Evolutionary conservation across 2,113 vertebrate genomes (phyloP).

Genomic region (Rostratula benghalensis): DNA sequence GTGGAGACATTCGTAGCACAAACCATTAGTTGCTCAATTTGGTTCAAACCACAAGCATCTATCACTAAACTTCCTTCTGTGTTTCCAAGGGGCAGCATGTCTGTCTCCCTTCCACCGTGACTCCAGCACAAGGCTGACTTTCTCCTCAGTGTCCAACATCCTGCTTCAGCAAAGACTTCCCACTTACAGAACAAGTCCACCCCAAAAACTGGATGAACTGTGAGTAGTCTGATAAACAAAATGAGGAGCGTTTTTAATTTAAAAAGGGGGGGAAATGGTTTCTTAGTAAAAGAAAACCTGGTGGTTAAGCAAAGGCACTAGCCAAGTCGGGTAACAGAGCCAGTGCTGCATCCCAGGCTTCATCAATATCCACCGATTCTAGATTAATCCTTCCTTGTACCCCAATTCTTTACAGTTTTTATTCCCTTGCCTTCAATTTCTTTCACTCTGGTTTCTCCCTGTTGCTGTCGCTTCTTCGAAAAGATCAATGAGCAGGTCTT

Average conservation of each 20-base stretch:
- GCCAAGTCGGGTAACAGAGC: background rate
- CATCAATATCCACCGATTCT: conserved; percentile 12
- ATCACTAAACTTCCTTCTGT: background rate
- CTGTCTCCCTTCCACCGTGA: background rate
- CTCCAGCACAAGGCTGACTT: background rate
- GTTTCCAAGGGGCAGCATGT: background rate
- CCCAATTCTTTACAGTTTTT: conserved; percentile 41
- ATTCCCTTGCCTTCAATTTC: conserved; percentile 62
- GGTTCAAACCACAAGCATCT: background rate
- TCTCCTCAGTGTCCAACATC: background rate
- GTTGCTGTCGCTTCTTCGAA: conserved; percentile 58
- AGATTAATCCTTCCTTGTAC: background rate
- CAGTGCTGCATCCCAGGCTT: background rate
- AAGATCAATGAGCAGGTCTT: conserved; percentile 71
- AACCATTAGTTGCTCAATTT: background rate
- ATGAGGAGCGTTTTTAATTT: background rate
- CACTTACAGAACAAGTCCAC: background rate
- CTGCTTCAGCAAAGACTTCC: background rate
- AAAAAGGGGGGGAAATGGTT: background rate
- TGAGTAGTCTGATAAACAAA: background rate
- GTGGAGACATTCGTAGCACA: background rate
- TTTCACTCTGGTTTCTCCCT: conserved; percentile 45
- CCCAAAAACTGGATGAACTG: background rate
- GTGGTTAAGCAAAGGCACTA: background rate
- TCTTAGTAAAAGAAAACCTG: background rate